phyloP scores from a whole-genome alignment of 2,113 vertebrate species.

The Ranitomeya variabilis region DNA sequence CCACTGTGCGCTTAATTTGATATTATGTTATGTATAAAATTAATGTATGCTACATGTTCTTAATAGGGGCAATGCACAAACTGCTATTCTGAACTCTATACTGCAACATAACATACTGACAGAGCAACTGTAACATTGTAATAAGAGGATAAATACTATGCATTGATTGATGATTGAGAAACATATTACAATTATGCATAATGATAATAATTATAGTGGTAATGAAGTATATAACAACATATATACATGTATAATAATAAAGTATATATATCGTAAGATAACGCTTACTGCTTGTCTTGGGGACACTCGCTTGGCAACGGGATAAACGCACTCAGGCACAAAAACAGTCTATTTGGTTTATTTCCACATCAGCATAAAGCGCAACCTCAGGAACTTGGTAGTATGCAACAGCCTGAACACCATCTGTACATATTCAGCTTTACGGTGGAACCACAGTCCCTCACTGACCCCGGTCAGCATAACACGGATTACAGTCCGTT shows the following conservation, averaged over 20 bases:
- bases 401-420: too few species aligned
- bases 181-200: not conserved
- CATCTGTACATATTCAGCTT: too few species aligned
- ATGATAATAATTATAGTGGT: not conserved
- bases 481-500: too few species aligned
- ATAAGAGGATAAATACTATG: not conserved
- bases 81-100: not conserved
- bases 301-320: too few species aligned
- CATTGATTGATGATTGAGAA: not conserved
- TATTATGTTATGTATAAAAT: constrained; percentile 39
- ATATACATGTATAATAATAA: not conserved
- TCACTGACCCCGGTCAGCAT: too few species aligned
- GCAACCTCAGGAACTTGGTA: too few species aligned
- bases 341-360: too few species aligned
- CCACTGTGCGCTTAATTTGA: constrained; percentile 42
- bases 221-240: not conserved
- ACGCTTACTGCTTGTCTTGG: too few species aligned
- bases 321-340: too few species aligned
- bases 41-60: constrained; percentile 18
- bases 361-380: too few species aligned
- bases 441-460: too few species aligned
- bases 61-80: not conserved
- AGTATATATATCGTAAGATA: too few species aligned
- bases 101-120: not conserved
- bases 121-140: not conserved